Evolutionary conservation across 2,113 vertebrate genomes (phyloP), one percentile per base, ranked within the genome.

Genomic region (Empidonax traillii): DNA sequence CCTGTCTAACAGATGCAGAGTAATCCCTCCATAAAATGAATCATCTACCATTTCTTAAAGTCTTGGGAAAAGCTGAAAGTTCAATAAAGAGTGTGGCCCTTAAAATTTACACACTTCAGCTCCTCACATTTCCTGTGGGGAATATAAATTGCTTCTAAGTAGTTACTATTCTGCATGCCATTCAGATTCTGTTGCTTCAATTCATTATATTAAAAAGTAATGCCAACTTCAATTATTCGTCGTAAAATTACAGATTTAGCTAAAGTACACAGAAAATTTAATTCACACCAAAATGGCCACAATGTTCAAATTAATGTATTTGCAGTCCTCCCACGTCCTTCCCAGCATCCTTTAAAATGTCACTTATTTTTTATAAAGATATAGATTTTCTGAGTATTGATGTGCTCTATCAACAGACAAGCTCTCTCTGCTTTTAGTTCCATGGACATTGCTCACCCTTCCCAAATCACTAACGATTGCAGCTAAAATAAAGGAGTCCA

Each of bases 131-230:
- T 96, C 77, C 83, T 91, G 72, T 82, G 63, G 66, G 68, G 49
- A 94, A 92, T 49, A 92, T 21, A 93, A 93, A 96, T 89, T 75
- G 41, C 52, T 85, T 84, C 71, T 35, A 80, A 76, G 46, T 71
- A 85, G 85, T 95, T 85, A 55, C n/a, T 56, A 68, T 87, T 65
- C 78, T 82, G 61, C 14, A 69, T 55, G 59, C 25, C 61, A 58
- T 72, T 94, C 77, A 80, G 75, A 91, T 90, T 74, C 55, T 89
- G 24, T 53, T 89, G 62, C 71, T 89, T 92, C 65, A 89, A 47
- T 81, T 94, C 37, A 85, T 94, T 95, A 51, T 37, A 82, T 80
- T 80, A 75, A 82, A 92, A 94, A 84, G 56, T 87, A 91, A 90
- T 55, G 33, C 41, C 82, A 78, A 83, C 14, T 85, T 85, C 71